phyloP scores from a whole-genome alignment of 1,140 invertebrate species.

The Calosoma granatense region DNA sequence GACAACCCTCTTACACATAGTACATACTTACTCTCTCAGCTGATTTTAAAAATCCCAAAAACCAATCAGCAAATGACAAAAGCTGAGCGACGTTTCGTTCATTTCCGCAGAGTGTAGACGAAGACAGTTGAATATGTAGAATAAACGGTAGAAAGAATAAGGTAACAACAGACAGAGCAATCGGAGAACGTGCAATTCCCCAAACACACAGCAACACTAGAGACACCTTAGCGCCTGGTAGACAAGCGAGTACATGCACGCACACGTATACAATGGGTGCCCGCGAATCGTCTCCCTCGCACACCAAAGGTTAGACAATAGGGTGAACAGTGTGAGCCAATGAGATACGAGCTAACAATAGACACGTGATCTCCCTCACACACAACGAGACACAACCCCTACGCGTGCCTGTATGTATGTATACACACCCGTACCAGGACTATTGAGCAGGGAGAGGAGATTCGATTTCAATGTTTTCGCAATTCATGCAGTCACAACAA shows the following conservation, averaged over 20 bases:
- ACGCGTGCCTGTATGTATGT: background rate
- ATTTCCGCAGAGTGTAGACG: conserved; percentile 1
- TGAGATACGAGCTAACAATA: conserved; percentile 2
- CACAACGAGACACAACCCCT: background rate
- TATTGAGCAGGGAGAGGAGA: too few relatives aligned
- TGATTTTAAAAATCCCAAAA: conserved; percentile 2
- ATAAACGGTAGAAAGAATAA: background rate
- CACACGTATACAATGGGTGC: background rate
- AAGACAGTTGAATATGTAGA: background rate
- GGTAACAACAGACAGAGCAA: background rate
- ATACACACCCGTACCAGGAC: background rate
- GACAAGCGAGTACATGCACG: background rate
- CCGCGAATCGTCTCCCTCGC: background rate
- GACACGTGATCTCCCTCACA: background rate
- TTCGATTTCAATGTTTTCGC: conserved; percentile 9
- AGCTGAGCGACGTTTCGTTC: background rate
- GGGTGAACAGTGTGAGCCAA: background rate
- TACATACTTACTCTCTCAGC: too few relatives aligned
- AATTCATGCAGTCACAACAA: conserved; percentile 4
- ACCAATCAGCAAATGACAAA: conserved; percentile 8
- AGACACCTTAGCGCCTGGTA: background rate
- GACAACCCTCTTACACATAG: too few relatives aligned
- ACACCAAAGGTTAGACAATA: background rate
- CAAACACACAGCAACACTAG: background rate
- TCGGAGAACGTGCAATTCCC: background rate